These are phyloP conservation scores for Acestrorhynchus altus DNA, from an alignment of 2,797 vertebrate species.

Conservation along the genomic window DNA sequence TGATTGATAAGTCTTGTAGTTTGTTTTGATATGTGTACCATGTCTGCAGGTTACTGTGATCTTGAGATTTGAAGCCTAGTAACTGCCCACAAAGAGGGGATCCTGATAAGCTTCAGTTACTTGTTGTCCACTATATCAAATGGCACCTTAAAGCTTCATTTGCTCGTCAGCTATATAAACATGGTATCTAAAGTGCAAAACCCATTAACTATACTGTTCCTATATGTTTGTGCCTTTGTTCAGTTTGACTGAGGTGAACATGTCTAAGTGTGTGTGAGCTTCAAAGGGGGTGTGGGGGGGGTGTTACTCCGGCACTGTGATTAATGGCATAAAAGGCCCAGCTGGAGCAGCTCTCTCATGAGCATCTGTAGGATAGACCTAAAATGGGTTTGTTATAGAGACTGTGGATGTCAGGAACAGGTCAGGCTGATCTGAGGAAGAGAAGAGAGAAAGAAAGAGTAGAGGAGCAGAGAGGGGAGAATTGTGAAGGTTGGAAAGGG, in stretches of 20 bases:
- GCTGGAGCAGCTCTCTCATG: background rate
- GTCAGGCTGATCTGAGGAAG: conserved; percentile 51
- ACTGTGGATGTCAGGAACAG: conserved; percentile 1
- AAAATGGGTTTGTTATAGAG: conserved; percentile 33
- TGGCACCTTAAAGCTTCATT: no score
- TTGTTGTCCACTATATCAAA: no score
- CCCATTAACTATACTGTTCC: no score
- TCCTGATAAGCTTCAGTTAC: no score
- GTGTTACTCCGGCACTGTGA: conserved; percentile 22
- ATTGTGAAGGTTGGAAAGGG: background rate
- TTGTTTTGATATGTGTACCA: no score
- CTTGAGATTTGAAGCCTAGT: no score
- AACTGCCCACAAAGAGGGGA: no score
- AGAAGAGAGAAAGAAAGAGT: conserved; percentile 6
- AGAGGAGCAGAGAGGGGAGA: conserved; percentile 18
- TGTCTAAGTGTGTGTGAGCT: conserved; percentile 2
- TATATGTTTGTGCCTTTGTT: background rate
- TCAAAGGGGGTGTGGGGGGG: background rate
- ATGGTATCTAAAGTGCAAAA: no score
- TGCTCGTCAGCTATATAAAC: no score
- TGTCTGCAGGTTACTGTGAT: no score
- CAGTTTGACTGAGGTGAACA: conserved; percentile 24
- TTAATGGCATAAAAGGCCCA: conserved; percentile 22
- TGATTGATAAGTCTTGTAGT: no score
- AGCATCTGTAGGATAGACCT: conserved; percentile 8